These are phyloP conservation scores for Laterallus jamaicensis DNA, from an alignment of 2,113 vertebrate genomes.

Conservation along the genomic window DNA sequence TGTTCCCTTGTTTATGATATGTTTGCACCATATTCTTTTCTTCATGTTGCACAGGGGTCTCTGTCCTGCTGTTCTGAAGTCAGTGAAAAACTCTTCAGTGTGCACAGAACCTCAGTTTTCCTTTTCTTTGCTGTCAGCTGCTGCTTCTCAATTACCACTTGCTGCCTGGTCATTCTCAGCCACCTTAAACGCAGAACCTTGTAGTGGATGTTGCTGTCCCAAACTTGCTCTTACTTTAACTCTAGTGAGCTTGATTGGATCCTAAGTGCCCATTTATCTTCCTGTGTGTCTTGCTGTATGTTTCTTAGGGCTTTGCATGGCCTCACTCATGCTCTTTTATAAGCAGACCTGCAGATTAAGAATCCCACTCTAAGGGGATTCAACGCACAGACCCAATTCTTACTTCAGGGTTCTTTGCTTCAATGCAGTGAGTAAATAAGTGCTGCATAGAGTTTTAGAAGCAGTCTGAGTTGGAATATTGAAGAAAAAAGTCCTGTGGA, in stretches of 20 bases:
- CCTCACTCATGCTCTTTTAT: neutral
- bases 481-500: conserved; percentile 33
- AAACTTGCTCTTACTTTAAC: neutral
- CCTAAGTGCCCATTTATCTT: neutral
- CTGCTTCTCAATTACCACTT: neutral
- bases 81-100: neutral
- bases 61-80: neutral
- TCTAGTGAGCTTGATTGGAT: neutral
- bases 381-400: neutral
- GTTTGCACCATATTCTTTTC: neutral
- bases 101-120: neutral
- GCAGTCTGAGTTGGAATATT: neutral
- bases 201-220: neutral
- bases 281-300: neutral
- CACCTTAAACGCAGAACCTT: neutral
- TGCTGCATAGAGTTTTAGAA: neutral
- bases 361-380: neutral
- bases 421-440: neutral
- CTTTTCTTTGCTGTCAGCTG: neutral
- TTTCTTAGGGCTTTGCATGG: neutral
- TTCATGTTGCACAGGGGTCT: neutral
- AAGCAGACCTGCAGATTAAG: neutral
- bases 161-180: neutral
- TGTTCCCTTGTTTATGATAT: neutral
- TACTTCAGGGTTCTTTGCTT: neutral